Percentiles rank a stretch among this genome's conserved stretches.
phyloP scores from a whole-genome alignment of 2,888 invertebrate species.

The Tenthredo notha region DNA sequence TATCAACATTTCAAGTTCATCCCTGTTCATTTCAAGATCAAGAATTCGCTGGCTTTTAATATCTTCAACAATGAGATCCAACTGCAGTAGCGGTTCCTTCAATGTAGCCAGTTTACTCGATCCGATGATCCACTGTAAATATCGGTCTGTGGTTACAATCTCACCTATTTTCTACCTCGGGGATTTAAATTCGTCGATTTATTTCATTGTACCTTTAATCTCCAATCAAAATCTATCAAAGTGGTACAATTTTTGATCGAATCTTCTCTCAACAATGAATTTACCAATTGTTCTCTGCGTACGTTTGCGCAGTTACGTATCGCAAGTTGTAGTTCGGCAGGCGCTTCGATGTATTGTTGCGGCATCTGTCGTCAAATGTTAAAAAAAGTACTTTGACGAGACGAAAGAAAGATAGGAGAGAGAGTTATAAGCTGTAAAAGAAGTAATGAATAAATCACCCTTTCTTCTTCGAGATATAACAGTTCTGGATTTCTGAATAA shows the following conservation, averaged over 20 bases:
- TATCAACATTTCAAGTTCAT: constrained; percentile 72
- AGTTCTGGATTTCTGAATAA: constrained; percentile 68
- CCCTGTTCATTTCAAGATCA: constrained; percentile 70
- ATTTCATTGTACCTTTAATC: constrained; percentile 75
- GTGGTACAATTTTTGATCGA: constrained; percentile 73
- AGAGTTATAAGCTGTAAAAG: background rate
- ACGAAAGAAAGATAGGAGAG: background rate
- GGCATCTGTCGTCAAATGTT: constrained; percentile 68
- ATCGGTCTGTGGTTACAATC: background rate
- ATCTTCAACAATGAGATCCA: constrained; percentile 75
- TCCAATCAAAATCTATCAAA: constrained; percentile 80
- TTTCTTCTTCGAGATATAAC: constrained; percentile 68
- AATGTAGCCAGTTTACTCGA: constrained; percentile 79
- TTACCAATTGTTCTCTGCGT: constrained; percentile 67
- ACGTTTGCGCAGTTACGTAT: constrained; percentile 69
- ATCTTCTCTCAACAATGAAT: constrained; percentile 66
- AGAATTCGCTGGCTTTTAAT: constrained; percentile 64
- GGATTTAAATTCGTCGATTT: background rate
- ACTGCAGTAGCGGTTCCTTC: constrained; percentile 78
- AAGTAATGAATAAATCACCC: constrained; percentile 62
- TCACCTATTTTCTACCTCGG: background rate
- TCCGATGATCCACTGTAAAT: constrained; percentile 78
- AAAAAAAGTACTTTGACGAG: background rate
- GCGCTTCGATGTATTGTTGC: constrained; percentile 69
- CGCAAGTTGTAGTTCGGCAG: constrained; percentile 67